Percentiles rank a stretch among this genome's conserved stretches.
These are phyloP conservation scores for Pelobates fuscus DNA, from an alignment of 2,113 vertebrate genomes.

Conservation along the genomic window DNA sequence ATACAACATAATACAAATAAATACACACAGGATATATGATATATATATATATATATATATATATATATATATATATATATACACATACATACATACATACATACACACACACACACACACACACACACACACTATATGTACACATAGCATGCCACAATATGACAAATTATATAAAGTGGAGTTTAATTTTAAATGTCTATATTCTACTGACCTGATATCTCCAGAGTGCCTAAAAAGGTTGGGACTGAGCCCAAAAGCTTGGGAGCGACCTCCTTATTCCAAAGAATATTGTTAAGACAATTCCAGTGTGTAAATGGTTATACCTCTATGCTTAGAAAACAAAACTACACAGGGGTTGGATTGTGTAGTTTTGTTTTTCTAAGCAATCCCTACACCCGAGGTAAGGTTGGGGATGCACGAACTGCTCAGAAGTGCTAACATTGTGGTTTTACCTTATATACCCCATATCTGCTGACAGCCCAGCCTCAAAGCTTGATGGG, in stretches of 20 bases:
- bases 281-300: conserved; percentile 79
- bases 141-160: not conserved
- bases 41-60: not conserved
- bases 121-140: not conserved
- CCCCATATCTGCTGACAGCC: conserved; percentile 70
- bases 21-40: no score
- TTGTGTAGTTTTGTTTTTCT: conserved; percentile 96
- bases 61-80: not conserved
- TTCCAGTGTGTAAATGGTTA: conserved; percentile 88
- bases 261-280: conserved; percentile 86
- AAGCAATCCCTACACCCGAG: conserved; percentile 99
- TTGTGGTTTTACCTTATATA: conserved; percentile 84
- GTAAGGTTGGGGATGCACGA: conserved; percentile 96
- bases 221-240: conserved; percentile 86
- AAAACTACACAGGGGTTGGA: conserved; percentile 89
- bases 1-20: not conserved
- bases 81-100: not conserved
- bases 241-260: conserved; percentile 85
- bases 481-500: conserved; percentile 62
- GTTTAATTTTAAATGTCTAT: not conserved
- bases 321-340: conserved; percentile 86
- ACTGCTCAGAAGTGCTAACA: conserved; percentile 87
- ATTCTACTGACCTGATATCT: conserved; percentile 86
- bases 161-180: not conserved
- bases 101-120: not conserved